Conservation (phyloP, 2,888 invertebrate genomes). For the Ectropis crepuscularia region DNA sequence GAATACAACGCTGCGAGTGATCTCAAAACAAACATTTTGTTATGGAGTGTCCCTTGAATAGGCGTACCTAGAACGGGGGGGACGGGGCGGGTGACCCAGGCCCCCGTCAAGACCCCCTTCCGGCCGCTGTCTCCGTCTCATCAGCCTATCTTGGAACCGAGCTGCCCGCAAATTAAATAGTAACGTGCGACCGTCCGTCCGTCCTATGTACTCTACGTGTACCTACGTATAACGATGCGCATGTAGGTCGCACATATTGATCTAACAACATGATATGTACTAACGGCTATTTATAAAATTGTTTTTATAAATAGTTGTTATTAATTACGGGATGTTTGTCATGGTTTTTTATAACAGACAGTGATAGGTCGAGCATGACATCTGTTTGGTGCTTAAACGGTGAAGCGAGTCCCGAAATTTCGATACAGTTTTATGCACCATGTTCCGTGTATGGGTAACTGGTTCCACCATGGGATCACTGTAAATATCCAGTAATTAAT, state of each 20-base stretch:
- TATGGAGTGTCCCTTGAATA: constrained; percentile 65
- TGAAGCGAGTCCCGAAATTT: too few species aligned
- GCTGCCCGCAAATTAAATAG: constrained; percentile 80
- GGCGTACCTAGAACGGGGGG: constrained; percentile 63
- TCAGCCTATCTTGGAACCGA: constrained; percentile 78
- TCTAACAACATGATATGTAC: constrained; percentile 4
- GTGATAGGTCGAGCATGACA: too few species aligned
- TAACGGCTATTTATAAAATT: too few species aligned
- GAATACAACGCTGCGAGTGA: neutral
- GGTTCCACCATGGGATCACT: too few species aligned
- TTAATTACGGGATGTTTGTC: too few species aligned
- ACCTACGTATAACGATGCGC: constrained; percentile 21
- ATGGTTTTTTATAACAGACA: too few species aligned
- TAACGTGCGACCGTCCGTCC: constrained; percentile 57
- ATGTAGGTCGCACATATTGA: constrained; percentile 37
- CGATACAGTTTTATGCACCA: too few species aligned
- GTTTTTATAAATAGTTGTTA: too few species aligned
- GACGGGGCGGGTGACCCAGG: constrained; percentile 40
- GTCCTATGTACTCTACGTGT: constrained; percentile 29
- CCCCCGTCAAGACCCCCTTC: constrained; percentile 56
- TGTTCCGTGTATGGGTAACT: too few species aligned
- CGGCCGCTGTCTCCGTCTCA: constrained; percentile 80
- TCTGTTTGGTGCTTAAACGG: too few species aligned
- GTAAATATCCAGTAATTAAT: too few species aligned
- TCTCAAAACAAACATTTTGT: constrained; percentile 51